Base-by-base conservation (phyloP, 2,797 vertebrate species). In the Hipposideros larvatus region DNA sequence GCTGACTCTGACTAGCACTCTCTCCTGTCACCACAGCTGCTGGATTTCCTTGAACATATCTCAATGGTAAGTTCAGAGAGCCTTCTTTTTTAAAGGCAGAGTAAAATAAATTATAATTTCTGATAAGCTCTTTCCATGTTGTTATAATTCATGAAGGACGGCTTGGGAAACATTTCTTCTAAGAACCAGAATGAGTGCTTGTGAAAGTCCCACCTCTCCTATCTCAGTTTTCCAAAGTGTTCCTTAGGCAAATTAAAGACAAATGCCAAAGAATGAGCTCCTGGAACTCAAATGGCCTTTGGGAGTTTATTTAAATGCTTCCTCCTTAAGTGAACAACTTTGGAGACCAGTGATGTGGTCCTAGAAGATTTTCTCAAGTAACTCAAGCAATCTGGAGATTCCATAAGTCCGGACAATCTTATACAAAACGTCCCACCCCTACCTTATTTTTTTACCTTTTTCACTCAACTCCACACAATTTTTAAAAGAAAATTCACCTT, bases 1-100 rank as follows among this genome's bases (percentile, higher is more conserved):
- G 91, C 18, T 1, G 87, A 93, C 97, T 95, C 97, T 97, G 94
- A 93, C 85, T 96, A 80, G 96, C 96, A 97, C 19, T 85, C 94
- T 96, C 88, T 96, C 95, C 92, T 97, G 91, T 96, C 97, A 96
- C 75, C 94, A 90, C 90, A 98, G 96, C 94, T 97, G 96, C 97
- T 97, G 46, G 92, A 94, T 98, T 98, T 97, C 75, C 90, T 92
- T 90, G 91, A 97, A 95, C 91, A 93, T 75, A 94, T 91, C 95
- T 18, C 0, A 98, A 11, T 91, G 90, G 89, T 77, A 95, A 84
- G 84, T 97, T 98, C 95, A 87, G 79, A 97, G 89, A 79, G 97
- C 73, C 61, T 98, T 95, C 85, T 97, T 96, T 94, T 97, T 96
- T 75, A 86, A 93, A 98, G 68, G 15, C 28, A 84, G 28, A 31